Evolutionary conservation across 2,113 vertebrate genomes (phyloP).

Genomic region (Phylloscopus whistleri): DNA sequence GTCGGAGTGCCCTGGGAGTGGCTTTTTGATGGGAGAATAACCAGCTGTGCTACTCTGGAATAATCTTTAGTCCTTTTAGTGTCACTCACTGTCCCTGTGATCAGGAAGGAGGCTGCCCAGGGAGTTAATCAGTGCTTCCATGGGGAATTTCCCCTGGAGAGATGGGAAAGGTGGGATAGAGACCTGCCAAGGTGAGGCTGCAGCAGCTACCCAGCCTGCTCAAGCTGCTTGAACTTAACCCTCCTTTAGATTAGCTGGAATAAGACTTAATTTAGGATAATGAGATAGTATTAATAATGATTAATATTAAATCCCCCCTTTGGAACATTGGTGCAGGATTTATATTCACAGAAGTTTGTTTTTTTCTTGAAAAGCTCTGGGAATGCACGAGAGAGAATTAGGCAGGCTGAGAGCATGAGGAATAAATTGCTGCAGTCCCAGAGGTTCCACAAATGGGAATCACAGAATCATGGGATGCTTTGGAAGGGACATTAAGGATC

Average conservation of each 20-base stretch:
- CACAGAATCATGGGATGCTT: not conserved
- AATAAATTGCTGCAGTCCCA: not conserved
- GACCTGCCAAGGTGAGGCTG: not conserved
- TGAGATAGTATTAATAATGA: not conserved
- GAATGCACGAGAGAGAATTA: not conserved
- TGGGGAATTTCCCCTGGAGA: not conserved
- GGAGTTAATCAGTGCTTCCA: not conserved
- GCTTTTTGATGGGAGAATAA: not conserved
- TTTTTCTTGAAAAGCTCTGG: not conserved
- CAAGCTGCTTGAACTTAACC: not conserved
- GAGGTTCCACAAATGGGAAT: not conserved
- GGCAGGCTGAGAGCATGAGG: not conserved
- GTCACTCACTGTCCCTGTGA: not conserved
- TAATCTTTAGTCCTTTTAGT: not conserved
- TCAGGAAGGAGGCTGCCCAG: not conserved
- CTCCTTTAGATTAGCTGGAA: not conserved
- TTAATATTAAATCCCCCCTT: not conserved
- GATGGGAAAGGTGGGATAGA: not conserved
- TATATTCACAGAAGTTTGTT: not conserved
- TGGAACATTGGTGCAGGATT: not conserved
- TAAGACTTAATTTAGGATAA: conserved; percentile 1
- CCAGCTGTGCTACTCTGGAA: not conserved
- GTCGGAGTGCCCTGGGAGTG: not conserved
- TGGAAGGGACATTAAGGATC: not conserved
- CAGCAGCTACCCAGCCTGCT: not conserved